Percentiles rank a stretch among this genome's conserved stretches.
phyloP scores from a whole-genome alignment of 2,113 vertebrate genomes.

The Ranitomeya variabilis region DNA sequence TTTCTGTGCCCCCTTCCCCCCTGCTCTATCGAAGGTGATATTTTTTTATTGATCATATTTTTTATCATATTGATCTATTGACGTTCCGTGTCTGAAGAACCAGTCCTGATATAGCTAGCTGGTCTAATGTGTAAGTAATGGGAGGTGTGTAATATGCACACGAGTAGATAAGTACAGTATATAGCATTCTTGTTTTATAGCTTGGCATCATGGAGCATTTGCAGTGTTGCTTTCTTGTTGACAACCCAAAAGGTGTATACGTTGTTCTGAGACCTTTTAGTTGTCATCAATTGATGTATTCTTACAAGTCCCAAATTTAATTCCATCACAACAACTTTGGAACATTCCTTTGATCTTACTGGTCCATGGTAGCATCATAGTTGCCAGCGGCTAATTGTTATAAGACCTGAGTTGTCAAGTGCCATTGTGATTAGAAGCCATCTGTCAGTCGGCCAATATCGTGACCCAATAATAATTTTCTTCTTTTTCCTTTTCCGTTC shows the following conservation, averaged over 20 bases:
- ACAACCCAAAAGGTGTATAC: no score
- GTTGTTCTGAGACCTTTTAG: not conserved
- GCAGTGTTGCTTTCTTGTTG: no score
- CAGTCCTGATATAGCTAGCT: not conserved
- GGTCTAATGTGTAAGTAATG: not conserved
- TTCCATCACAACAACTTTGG: no score
- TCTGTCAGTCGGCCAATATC: no score
- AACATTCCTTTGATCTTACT: no score
- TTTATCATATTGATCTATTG: constrained; percentile 5
- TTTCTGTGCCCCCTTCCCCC: not conserved
- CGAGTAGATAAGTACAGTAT: not conserved
- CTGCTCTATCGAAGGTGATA: not conserved
- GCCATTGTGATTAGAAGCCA: no score
- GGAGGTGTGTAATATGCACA: not conserved
- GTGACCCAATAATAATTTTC: no score
- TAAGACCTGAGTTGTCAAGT: no score
- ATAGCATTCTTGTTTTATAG: not conserved
- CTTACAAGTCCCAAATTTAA: not conserved
- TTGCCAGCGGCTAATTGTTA: no score
- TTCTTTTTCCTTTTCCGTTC: no score
- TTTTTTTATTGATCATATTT: not conserved
- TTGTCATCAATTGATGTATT: not conserved
- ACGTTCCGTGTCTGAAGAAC: not conserved
- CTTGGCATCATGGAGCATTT: no score
- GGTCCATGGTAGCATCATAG: no score